Base-by-base conservation (phyloP, 2,888 invertebrate species). In the Chromoteleia sp. region DNA sequence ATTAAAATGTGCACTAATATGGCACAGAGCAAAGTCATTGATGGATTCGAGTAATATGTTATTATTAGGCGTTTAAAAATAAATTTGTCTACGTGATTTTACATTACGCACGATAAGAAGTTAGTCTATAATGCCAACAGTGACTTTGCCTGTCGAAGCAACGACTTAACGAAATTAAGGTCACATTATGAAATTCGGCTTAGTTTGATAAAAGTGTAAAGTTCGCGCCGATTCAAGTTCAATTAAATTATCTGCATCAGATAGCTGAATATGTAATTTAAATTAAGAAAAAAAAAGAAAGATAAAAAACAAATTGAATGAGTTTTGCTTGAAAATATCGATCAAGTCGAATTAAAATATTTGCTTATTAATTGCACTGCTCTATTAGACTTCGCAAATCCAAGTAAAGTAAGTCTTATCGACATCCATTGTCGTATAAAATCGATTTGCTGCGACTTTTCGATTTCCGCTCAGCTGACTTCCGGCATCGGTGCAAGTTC, bases 391-490 rank as follows among this genome's bases (percentile, higher is more conserved):
- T 61, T 61, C 45, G n/a, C 19, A 45, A 45, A 29, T 30, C 14
- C 33, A 25, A 10, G 3, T 14, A 5, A 15, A 14, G 2, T 29
- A 19, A 8, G 30, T 48, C 12, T 52, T 54, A 41, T 41, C 25
- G 33, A 15, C 19, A 29, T 30, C 68, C 4, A 33, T n/a, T 25
- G 43, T 67, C 12, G 19, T 43, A 41, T 17, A 45, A 65, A 68
- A 81, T 81, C 81, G 81, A 81, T 76, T 76, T 59, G 41, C 21
- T 52, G 8, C 29, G 39, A 61, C 52, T 61, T 73, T 12, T 21
- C 74, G 48, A 77, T 73, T 81, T 81, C 83, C 83, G 83, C 73
- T 83, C 81, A 81, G 83, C 83, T 81, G 83, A 75, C 81, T 81
- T 83, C 83, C 83, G 70, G 61, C 10, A 41, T 65, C 12, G 48